A percentile compares a stretch with the other conserved stretches of the same genome.
These are phyloP conservation scores for Corbicula japonica DNA, from an alignment of 2,888 invertebrate genomes.

Conservation along the genomic window DNA sequence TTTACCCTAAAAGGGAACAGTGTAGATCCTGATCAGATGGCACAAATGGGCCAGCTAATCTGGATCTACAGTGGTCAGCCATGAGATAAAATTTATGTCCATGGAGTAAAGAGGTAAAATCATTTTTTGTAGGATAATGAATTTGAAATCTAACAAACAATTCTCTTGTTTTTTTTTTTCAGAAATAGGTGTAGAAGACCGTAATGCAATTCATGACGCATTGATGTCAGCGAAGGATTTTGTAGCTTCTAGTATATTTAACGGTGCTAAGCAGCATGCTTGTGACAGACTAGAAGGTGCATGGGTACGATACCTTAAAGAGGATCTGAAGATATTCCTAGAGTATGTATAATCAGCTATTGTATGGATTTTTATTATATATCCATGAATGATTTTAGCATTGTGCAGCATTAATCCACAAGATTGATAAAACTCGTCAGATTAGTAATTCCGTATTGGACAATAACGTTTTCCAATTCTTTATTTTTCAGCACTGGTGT, in stretches of 20 bases:
- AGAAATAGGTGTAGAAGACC: constrained; percentile 77
- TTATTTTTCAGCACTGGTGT: too few species aligned
- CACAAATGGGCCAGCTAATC: too few species aligned
- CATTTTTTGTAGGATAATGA: not conserved
- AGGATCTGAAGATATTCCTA: constrained; percentile 85
- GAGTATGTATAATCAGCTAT: constrained; percentile 79
- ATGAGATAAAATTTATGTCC: too few species aligned
- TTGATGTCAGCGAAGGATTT: constrained; percentile 82
- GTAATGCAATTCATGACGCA: constrained; percentile 74
- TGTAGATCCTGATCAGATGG: too few species aligned
- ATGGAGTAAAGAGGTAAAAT: too few species aligned
- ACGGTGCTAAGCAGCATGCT: constrained; percentile 78
- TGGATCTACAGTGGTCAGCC: too few species aligned
- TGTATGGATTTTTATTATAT: not conserved
- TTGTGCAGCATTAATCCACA: too few species aligned
- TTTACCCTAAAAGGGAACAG: too few species aligned
- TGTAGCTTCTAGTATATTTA: constrained; percentile 82
- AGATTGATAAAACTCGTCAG: too few species aligned
- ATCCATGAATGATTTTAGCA: too few species aligned
- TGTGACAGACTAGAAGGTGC: constrained; percentile 80
- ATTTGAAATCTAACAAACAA: not conserved
- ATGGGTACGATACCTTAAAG: constrained; percentile 85
- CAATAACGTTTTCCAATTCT: too few species aligned
- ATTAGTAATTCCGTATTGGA: too few species aligned
- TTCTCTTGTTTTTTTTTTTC: constrained; percentile 32